Percentiles rank a stretch among this genome's conserved stretches.
Evolutionary conservation across 2,797 vertebrate species (phyloP).

Genomic region (Thaleichthys pacificus): DNA sequence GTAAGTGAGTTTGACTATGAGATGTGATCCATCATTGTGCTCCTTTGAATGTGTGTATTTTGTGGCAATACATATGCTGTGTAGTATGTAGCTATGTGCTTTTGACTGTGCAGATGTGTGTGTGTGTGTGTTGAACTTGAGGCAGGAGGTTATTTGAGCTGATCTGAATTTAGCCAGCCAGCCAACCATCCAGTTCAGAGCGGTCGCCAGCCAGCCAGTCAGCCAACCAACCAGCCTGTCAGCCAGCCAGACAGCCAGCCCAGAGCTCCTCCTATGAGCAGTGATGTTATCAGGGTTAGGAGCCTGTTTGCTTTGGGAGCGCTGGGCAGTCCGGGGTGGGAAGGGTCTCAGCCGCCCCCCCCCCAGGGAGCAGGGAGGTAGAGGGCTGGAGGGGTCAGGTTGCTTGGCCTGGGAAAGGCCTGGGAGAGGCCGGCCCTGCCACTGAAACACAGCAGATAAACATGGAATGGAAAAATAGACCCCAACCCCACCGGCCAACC

Average conservation of each 20-base stretch:
- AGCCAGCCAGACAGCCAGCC: conserved; percentile 38
- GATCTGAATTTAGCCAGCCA: no score
- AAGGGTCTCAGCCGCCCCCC: conserved; percentile 61
- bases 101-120: conserved; percentile 11
- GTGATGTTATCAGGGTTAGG: conserved; percentile 69
- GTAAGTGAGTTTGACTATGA: conserved; percentile 15
- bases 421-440: conserved; percentile 13
- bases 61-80: neutral
- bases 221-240: neutral
- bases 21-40: conserved; percentile 37
- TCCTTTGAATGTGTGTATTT: conserved; percentile 1
- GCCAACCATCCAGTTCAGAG: no score
- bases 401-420: conserved; percentile 73
- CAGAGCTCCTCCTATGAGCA: conserved; percentile 36
- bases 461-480: conserved; percentile 76
- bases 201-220: no score
- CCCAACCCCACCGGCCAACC: neutral
- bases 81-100: conserved; percentile 8
- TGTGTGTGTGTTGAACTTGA: neutral
- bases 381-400: conserved; percentile 68
- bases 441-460: conserved; percentile 60
- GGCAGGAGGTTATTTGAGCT: no score
- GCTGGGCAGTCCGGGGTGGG: conserved; percentile 56
- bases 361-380: conserved; percentile 67
- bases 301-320: conserved; percentile 68